A percentile compares a stretch with the other conserved stretches of the same genome.
Evolutionary conservation across 2,797 vertebrate genomes (phyloP).

Genomic region (Myotis vivesi): DNA sequence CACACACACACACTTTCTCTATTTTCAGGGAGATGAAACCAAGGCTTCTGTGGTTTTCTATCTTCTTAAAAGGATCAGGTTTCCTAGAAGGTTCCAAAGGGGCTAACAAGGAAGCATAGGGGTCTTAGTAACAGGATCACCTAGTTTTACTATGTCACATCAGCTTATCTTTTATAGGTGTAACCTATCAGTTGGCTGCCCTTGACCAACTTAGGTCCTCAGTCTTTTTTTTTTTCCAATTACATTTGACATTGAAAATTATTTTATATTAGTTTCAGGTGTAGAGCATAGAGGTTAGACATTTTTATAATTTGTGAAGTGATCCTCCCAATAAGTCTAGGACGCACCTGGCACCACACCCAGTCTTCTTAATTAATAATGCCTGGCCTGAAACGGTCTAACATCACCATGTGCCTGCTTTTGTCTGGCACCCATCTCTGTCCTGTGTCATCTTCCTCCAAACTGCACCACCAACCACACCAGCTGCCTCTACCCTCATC

Average conservation of each 20-base stretch:
- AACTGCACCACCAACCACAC: neutral
- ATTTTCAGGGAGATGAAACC: neutral
- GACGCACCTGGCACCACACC: neutral
- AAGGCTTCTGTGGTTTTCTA: neutral
- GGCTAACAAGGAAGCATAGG: neutral
- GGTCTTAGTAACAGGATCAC: neutral
- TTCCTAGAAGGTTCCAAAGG: neutral
- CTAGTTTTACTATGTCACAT: neutral
- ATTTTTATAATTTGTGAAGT: neutral
- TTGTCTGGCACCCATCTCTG: neutral
- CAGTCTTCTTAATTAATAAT: neutral
- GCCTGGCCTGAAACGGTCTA: neutral
- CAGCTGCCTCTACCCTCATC: neutral
- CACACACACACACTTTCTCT: neutral
- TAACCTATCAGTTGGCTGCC: neutral
- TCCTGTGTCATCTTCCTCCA: neutral
- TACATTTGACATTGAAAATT: neutral
- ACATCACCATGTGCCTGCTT: neutral
- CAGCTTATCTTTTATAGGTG: neutral
- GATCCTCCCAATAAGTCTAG: neutral
- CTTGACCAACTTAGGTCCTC: neutral
- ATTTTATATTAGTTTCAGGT: neutral
- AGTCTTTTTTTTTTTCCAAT: neutral
- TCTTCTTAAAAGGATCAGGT: neutral
- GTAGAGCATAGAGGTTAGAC: neutral